Conservation (phyloP, 1,140 invertebrate species). For the Cydia amplana region DNA sequence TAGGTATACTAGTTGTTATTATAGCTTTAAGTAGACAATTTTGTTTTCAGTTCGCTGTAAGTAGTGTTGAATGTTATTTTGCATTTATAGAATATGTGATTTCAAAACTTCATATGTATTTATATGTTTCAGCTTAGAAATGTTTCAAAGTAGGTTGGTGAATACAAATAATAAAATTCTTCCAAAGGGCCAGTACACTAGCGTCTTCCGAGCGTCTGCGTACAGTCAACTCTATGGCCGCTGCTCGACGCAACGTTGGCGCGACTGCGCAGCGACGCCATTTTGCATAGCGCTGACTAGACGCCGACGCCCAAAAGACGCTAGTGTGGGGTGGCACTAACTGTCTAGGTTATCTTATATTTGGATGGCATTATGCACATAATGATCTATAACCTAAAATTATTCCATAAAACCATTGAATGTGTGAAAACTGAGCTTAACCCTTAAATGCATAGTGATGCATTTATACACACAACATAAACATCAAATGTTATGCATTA, state of each 20-base stretch:
- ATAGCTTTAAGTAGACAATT: slow-evolving; percentile 72
- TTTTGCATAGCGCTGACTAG: too few relatives aligned
- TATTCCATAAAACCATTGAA: neutral
- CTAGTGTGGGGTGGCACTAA: too few relatives aligned
- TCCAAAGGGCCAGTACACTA: too few relatives aligned
- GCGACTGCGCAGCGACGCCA: too few relatives aligned
- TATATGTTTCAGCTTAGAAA: neutral
- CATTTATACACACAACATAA: too few relatives aligned
- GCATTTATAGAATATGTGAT: slow-evolving; percentile 69
- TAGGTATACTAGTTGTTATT: slow-evolving; percentile 57
- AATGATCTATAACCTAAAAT: neutral
- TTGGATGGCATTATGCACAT: slow-evolving; percentile 3
- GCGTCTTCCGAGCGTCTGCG: too few relatives aligned
- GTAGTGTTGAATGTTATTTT: slow-evolving; percentile 48
- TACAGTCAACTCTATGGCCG: too few relatives aligned
- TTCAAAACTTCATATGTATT: slow-evolving; percentile 42
- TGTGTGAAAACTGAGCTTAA: neutral
- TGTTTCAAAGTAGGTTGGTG: neutral
- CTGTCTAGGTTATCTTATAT: neutral
- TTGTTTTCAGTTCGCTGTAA: slow-evolving; percentile 49
- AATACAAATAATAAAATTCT: too few relatives aligned
- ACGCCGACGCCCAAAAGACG: too few relatives aligned
- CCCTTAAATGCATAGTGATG: too few relatives aligned
- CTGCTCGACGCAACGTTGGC: too few relatives aligned
- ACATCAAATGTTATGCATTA: too few relatives aligned